phyloP scores from a whole-genome alignment of 2,888 invertebrate species.

The Eristalinus sepulchralis region DNA sequence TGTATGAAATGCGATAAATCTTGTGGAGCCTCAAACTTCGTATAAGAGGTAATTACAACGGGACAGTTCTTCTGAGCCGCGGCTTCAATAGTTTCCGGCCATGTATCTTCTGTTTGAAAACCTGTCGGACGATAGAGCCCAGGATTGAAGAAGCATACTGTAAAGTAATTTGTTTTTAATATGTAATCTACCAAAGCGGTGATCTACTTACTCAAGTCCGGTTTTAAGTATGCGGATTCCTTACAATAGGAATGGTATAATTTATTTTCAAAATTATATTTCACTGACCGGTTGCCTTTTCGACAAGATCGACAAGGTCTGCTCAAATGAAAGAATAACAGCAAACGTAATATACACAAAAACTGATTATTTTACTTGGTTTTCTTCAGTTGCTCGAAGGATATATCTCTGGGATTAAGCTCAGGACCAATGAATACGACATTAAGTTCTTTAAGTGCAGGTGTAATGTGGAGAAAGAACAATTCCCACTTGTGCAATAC shows the following conservation, averaged over 20 bases:
- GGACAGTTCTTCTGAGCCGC: constrained; percentile 83
- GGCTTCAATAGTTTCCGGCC: constrained; percentile 85
- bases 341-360: not conserved
- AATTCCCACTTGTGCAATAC: constrained; percentile 87
- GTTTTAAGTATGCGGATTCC: constrained; percentile 80
- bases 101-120: constrained; percentile 84
- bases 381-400: constrained; percentile 83
- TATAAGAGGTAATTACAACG: constrained; percentile 86
- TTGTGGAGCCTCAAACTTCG: constrained; percentile 84
- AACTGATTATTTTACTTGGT: constrained; percentile 81
- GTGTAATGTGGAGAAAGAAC: constrained; percentile 85
- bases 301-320: constrained; percentile 83
- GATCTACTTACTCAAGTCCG: constrained; percentile 82
- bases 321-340: not conserved
- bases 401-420: constrained; percentile 83
- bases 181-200: not conserved
- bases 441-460: constrained; percentile 82
- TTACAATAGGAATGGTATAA: constrained; percentile 82
- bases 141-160: constrained; percentile 88
- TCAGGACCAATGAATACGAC: constrained; percentile 86
- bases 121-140: constrained; percentile 86
- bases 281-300: constrained; percentile 81
- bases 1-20: constrained; percentile 84
- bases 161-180: constrained; percentile 42
- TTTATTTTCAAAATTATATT: constrained; percentile 82